Evolutionary conservation across 2,797 vertebrate species (phyloP), one percentile per base, ranked within the genome.

Genomic region (Siniperca undulata): DNA sequence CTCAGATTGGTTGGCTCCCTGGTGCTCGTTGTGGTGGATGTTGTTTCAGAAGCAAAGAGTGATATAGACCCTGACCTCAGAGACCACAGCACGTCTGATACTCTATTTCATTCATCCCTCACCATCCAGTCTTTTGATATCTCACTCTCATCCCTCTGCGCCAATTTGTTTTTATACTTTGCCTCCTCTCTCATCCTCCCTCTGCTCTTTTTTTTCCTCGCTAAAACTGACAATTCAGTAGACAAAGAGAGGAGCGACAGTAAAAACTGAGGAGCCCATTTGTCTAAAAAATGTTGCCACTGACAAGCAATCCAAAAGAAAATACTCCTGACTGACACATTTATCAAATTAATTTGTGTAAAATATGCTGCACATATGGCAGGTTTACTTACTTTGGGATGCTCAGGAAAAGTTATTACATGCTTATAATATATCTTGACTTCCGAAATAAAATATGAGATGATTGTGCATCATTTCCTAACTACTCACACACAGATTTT

Each of bases 1-100:
- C 87, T 84, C 86, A 92, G 94, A 95, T 94, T 95, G 95, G 89
- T 84, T 79, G 88, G 87, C 85, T 94, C 90, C 92, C 90, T 66
- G 88, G 86, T 85, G 90, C 85, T 92, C 72, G 75, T 89, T 83
- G 82, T 88, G 89, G 62, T 85, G 65, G 62, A 88, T 90, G 92
- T 92, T 91, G 87, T 91, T 93, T 92, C 81, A 89, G 83, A 90
- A 85, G 87, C 88, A 72, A 67, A 81, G 83, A 89, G 86, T 80
- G 91, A 91, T 93, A 86, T 76, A 91, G 86, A 89, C 89, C 81
- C 89, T 90, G 93, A 94, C 93, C 93, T 93, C 82, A 68, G 92
- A 94, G 93, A 94, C 86, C 84, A 16, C 67, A 59, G 76, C 59
- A 80, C 71, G 85, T 89, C 89, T 86, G 87, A 91, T 90, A 68